Conservation (phyloP, 2,888 invertebrate species). For the Entomobrya multifasciata region DNA sequence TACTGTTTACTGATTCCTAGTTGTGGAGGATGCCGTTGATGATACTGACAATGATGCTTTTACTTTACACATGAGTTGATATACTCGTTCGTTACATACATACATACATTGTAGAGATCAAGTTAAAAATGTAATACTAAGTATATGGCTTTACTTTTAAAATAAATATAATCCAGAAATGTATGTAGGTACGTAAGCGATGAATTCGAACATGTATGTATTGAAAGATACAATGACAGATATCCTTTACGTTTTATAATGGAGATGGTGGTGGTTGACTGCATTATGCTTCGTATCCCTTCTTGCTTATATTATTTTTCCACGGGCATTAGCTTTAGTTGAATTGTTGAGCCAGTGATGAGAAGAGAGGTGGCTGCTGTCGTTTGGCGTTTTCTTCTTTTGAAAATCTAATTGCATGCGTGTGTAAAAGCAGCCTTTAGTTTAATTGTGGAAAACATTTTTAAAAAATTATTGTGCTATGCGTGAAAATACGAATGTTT, state of each 20-base stretch:
- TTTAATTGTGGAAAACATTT: not conserved
- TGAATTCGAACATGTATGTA: constrained; percentile 17
- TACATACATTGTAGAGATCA: not conserved
- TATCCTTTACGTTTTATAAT: constrained; percentile 20
- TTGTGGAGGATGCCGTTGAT: constrained; percentile 63
- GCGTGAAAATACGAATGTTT: no score
- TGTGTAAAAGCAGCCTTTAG: not conserved
- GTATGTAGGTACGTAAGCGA: not conserved
- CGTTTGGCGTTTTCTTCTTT: constrained; percentile 6
- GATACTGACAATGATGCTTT: constrained; percentile 71
- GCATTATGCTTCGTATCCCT: constrained; percentile 26
- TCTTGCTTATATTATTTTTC: constrained; percentile 63
- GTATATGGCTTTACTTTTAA: not conserved
- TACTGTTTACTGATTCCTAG: constrained; percentile 42
- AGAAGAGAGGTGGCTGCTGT: constrained; percentile 62
- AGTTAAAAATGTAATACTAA: constrained; percentile 13
- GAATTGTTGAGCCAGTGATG: constrained; percentile 73
- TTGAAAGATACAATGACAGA: constrained; percentile 46
- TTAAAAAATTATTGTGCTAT: no score
- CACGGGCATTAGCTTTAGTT: constrained; percentile 63
- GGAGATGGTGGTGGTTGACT: constrained; percentile 49
- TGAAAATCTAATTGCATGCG: not conserved
- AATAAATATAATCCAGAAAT: not conserved
- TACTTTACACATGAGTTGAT: constrained; percentile 61
- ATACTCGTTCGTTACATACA: constrained; percentile 45